Conservation (phyloP, 2,113 vertebrate genomes). For the Sialia sialis region DNA sequence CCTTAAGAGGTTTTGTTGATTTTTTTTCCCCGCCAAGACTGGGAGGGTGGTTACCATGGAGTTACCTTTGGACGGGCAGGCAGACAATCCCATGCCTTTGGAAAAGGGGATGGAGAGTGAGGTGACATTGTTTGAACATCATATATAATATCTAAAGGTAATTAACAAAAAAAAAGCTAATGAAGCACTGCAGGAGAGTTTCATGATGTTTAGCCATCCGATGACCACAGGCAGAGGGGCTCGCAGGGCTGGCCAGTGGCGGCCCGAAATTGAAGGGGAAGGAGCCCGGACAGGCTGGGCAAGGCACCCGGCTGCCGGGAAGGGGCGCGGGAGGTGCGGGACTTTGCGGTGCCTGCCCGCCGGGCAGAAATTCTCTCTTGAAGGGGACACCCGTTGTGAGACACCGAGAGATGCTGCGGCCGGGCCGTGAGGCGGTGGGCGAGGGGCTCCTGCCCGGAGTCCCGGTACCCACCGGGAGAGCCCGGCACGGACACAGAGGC, state of each 20-base stretch:
- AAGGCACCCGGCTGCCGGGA: background rate
- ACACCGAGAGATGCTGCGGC: background rate
- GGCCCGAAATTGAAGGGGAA: background rate
- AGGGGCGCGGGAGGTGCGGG: background rate
- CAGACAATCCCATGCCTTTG: background rate
- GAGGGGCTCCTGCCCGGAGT: background rate
- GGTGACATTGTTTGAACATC: background rate
- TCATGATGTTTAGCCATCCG: background rate
- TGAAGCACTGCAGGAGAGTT: background rate
- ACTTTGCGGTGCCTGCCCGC: background rate
- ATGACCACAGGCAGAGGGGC: background rate
- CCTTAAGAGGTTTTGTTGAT: constrained; percentile 10
- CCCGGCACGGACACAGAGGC: background rate
- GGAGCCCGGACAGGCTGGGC: background rate
- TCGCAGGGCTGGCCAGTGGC: background rate
- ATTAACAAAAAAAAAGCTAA: background rate
- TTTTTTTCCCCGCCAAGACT: background rate
- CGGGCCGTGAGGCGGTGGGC: background rate
- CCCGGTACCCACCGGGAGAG: background rate
- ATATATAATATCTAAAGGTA: background rate
- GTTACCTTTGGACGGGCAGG: constrained; percentile 5
- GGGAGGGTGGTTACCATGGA: constrained; percentile 48
- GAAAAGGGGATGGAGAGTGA: background rate
- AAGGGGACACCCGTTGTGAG: background rate
- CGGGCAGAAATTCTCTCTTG: background rate